Evolutionary conservation across 2,113 vertebrate species (phyloP), one percentile per base, ranked within the genome.

Genomic region (Indicator indicator): DNA sequence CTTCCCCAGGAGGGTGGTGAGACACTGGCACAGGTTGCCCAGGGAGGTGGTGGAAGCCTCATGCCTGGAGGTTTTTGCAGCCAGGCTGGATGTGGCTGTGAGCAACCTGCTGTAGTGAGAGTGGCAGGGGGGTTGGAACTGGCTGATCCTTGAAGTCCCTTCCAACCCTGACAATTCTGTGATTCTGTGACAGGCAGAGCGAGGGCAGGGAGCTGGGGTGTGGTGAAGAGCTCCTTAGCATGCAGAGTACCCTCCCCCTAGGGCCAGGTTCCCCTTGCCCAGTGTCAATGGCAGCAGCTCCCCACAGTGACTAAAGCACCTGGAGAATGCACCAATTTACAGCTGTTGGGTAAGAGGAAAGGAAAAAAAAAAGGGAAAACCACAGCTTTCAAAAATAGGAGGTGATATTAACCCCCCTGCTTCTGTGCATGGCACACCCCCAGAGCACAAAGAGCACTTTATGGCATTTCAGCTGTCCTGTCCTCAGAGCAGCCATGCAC

Each of bases 331-430:
- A 44, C 6, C 33, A 46, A 21, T 46, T 73, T 36, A 54, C 12
- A 23, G 32, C 13, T 8, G 1, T 0, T 20, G 12, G 9, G 33
- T 1, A 16, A 4, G 38, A 40, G 19, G 2, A 3, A 36, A 75
- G 48, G 32, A 15, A 13, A 17, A 16, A 54, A 10, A 54, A 54
- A 54, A 28, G 14, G 9, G 9, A 15, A 56, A 56, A 17, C 23
- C 24, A 33, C 6, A 12, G 33, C 33, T 72, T 85, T 40, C 23
- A 50, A 59, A 72, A 76, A 27, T 6, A 83, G 56, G 48, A 74
- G 18, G 28, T 18, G 62, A 21, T 38, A 46, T 26, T 40, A 55
- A 76, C 8, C 38, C n/a, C n/a, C 21, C 11, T 27, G 36, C 52
- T 44, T 33, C 33, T 23, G 8, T 9, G 28, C 27, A 50, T 67